A percentile compares a stretch with the other conserved stretches of the same genome.
Conservation (phyloP, 2,888 invertebrate genomes). For the Leucozona laternaria region DNA sequence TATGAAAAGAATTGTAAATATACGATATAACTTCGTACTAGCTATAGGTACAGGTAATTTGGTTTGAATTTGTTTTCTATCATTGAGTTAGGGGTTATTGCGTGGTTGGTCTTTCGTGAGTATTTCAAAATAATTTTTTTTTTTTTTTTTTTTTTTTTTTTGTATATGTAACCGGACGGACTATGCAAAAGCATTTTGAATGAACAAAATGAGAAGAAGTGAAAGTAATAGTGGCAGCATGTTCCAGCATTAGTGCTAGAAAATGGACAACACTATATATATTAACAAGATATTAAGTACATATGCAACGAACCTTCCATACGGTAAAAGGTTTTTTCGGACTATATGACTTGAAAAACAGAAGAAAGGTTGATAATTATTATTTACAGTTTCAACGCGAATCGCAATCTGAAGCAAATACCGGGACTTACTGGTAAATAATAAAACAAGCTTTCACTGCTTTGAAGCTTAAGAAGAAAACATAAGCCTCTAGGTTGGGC, state of each 20-base stretch:
- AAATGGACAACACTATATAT: conserved; percentile 1
- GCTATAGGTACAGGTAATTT: neutral
- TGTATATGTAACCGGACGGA: neutral
- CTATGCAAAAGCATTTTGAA: neutral
- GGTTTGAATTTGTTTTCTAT: neutral
- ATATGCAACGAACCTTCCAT: neutral
- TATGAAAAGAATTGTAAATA: neutral
- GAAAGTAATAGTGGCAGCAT: conserved; percentile 1
- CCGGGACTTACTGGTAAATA: neutral
- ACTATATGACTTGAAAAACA: neutral
- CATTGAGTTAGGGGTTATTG: neutral
- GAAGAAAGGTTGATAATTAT: neutral
- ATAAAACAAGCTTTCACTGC: neutral
- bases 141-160: too few relatives aligned
- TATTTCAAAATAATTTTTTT: neutral
- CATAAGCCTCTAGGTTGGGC: neutral
- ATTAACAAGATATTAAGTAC: neutral
- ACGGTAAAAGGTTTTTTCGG: neutral
- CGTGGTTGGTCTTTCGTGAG: conserved; percentile 2
- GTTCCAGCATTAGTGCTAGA: neutral
- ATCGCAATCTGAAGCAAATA: neutral
- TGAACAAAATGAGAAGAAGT: neutral
- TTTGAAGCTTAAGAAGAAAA: neutral
- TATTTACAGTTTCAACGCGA: neutral
- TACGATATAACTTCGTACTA: neutral